A percentile compares a stretch with the other conserved stretches of the same genome.
Evolutionary conservation across 2,113 vertebrate genomes (phyloP).

Genomic region (Zosterops hypoxanthus): DNA sequence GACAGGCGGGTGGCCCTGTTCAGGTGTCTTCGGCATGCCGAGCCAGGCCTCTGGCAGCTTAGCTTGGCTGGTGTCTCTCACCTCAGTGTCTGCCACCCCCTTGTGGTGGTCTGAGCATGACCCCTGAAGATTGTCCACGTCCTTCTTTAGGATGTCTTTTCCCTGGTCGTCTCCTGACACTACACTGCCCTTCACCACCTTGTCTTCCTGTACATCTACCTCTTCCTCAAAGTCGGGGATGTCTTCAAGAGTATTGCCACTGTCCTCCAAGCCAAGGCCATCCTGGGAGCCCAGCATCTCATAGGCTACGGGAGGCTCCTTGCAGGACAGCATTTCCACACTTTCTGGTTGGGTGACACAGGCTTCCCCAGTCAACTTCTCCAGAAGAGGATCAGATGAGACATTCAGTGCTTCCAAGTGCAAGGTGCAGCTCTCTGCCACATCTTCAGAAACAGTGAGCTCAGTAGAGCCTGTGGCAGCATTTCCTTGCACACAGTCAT

Average conservation of each 20-base stretch:
- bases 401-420: slow-evolving; percentile 69
- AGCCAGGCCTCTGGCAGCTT: slow-evolving; percentile 32
- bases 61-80: neutral
- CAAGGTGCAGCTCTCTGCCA: slow-evolving; percentile 58
- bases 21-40: neutral
- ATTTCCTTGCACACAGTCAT: neutral
- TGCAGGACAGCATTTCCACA: neutral
- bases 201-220: neutral
- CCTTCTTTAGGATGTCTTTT: neutral
- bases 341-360: neutral
- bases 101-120: neutral
- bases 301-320: neutral
- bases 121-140: neutral
- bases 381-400: slow-evolving; percentile 39
- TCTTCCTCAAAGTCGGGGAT: slow-evolving; percentile 67
- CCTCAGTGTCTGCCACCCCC: neutral
- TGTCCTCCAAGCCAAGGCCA: slow-evolving; percentile 52
- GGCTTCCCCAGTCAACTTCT: slow-evolving; percentile 35
- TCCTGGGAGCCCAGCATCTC: slow-evolving; percentile 43
- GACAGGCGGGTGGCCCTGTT: neutral
- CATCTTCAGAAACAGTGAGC: neutral
- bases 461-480: neutral
- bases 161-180: neutral
- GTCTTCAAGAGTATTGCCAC: slow-evolving; percentile 3
- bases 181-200: neutral